Evolutionary conservation across 2,888 invertebrate species (phyloP).

Genomic region (Aplocera efformata): DNA sequence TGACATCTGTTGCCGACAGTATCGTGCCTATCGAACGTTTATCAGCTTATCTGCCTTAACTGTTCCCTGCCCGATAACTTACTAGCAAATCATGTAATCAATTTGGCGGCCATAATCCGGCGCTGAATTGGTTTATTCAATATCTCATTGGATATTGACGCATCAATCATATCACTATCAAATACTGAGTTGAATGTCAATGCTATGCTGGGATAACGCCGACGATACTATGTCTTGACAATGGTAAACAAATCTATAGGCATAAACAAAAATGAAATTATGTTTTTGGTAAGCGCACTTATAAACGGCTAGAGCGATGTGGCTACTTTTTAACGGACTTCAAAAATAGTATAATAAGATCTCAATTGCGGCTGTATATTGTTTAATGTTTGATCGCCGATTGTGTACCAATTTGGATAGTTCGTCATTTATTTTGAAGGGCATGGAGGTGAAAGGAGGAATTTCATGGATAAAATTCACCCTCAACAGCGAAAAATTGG

Average conservation of each 20-base stretch:
- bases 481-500: too few species aligned
- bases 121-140: constrained; percentile 10
- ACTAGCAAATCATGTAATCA: constrained; percentile 22
- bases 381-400: too few species aligned
- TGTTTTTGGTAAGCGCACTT: too few species aligned
- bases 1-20: constrained; percentile 40
- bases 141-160: constrained; percentile 6
- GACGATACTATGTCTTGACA: background rate
- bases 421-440: too few species aligned
- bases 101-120: constrained; percentile 20
- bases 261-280: background rate
- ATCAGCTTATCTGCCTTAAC: constrained; percentile 34
- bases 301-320: too few species aligned
- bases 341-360: too few species aligned
- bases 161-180: constrained; percentile 15
- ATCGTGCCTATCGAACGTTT: constrained; percentile 28
- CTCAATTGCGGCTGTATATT: too few species aligned
- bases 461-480: too few species aligned
- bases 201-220: constrained; percentile 1
- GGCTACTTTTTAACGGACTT: too few species aligned
- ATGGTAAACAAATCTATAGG: too few species aligned
- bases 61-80: constrained; percentile 23
- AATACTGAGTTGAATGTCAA: constrained; percentile 8
- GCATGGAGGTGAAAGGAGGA: too few species aligned
- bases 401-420: too few species aligned